Evolutionary conservation across 2,888 invertebrate species (phyloP), one percentile per base, ranked within the genome.

Genomic region (Ormyrus nitidulus): DNA sequence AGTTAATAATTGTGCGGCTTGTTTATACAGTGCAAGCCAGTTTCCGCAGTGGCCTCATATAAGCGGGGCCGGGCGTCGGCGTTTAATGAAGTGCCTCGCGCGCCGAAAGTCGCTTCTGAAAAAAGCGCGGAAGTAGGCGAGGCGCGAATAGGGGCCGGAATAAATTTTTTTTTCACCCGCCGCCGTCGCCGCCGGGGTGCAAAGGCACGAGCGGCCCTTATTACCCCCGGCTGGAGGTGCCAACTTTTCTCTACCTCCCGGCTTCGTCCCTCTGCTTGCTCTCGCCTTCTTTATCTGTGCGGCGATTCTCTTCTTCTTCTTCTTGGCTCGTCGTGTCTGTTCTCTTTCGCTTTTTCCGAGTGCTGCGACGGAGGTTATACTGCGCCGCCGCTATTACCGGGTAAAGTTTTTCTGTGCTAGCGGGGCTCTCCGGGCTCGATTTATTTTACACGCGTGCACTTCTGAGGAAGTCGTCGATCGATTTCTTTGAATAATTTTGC

Each of bases 171-270:
- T 34, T 19, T 4, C 34, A 34, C 34, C 34, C 34, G 4, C 34
- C 34, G 34, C 13, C 13, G 0, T 19, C 59, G 59, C 69, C 8
- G 51, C 11, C 53, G 11, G 34, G 19, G 10, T 0, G 53, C 54
- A 62, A 54, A 48, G 65, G 34, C 34, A 34, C n/a, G 48, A n/a
- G 51, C 59, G 44, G 62, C 71, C 76, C 73, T 77, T 73, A 69
- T 73, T 77, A 77, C 77, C 64, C 77, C 64, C 58, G 49, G 4
- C n/a, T 13, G 72, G 19, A 74, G 73, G 80, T 80, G 76, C 76
- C 77, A 80, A 80, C 48, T 77, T 62, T 58, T 54, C 13, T 5
- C 54, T 34, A 44, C 58, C 65, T 48, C 56, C 6, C 74, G 11
- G 4, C 49, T 58, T 5, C 49, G 48, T 13, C 62, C 69, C 44